phyloP scores from a whole-genome alignment of 2,113 vertebrate genomes.

The Psammodynastes pulverulentus region DNA sequence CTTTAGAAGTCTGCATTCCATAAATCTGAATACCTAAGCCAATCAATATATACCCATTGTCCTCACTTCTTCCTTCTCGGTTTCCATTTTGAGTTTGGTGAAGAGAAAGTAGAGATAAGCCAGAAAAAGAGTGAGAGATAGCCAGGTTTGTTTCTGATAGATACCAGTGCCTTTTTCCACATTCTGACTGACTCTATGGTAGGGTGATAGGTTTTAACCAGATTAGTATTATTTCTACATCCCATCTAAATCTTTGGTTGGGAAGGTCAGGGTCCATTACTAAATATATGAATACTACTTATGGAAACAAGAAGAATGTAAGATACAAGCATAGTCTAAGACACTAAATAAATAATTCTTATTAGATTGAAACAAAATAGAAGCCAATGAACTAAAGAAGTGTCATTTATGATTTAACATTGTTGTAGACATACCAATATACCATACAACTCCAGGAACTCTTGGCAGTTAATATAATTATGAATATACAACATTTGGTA shows the following conservation, averaged over 20 bases:
- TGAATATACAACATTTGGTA: not conserved
- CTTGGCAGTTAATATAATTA: not conserved
- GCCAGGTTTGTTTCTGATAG: not conserved
- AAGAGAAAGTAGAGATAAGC: not conserved
- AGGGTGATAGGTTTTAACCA: not conserved
- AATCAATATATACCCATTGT: not conserved
- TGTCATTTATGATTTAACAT: not conserved
- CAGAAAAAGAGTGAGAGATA: not conserved
- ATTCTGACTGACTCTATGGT: not conserved
- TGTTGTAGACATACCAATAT: not conserved
- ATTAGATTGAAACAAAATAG: not conserved
- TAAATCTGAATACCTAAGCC: not conserved
- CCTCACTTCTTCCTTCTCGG: not conserved
- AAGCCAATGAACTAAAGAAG: not conserved
- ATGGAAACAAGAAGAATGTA: not conserved
- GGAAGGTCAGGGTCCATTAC: not conserved
- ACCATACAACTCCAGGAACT: not conserved
- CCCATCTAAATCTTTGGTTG: not conserved
- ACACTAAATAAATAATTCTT: not conserved
- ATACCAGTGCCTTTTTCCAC: not conserved
- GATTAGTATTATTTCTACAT: not conserved
- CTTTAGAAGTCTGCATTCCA: not conserved
- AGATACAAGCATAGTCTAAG: not conserved
- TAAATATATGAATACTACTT: not conserved
- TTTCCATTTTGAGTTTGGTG: not conserved